phyloP scores from a whole-genome alignment of 2,113 vertebrate genomes.

The Neopipo cinnamomea region DNA sequence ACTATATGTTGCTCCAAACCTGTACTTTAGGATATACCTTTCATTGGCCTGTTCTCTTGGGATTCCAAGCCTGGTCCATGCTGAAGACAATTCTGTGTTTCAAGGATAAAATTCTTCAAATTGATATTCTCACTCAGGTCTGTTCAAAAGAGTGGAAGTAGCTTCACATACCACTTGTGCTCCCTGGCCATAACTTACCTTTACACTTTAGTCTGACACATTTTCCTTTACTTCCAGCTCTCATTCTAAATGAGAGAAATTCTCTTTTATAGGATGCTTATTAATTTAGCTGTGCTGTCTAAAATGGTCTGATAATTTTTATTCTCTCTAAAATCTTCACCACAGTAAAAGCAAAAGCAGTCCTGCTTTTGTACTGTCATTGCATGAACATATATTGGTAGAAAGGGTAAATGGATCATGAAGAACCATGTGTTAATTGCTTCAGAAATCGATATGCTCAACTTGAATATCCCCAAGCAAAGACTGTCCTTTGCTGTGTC shows the following conservation, averaged over 20 bases:
- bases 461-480: conserved; percentile 12
- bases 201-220: background rate
- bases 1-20: background rate
- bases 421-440: conserved; percentile 21
- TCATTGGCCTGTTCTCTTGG: background rate
- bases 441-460: conserved; percentile 49
- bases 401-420: conserved; percentile 10
- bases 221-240: background rate
- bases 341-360: background rate
- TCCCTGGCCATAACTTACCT: background rate
- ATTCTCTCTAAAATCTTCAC: background rate
- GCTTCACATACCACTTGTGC: background rate
- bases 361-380: background rate
- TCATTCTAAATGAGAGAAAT: background rate
- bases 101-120: background rate
- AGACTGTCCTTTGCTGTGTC: conserved; percentile 16
- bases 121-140: background rate
- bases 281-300: background rate
- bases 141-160: background rate
- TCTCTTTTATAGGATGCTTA: background rate
- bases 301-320: background rate
- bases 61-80: background rate
- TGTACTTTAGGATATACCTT: background rate
- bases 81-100: background rate
- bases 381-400: background rate